Conservation (phyloP, 2,113 vertebrate species). For the Orycteropus afer region DNA sequence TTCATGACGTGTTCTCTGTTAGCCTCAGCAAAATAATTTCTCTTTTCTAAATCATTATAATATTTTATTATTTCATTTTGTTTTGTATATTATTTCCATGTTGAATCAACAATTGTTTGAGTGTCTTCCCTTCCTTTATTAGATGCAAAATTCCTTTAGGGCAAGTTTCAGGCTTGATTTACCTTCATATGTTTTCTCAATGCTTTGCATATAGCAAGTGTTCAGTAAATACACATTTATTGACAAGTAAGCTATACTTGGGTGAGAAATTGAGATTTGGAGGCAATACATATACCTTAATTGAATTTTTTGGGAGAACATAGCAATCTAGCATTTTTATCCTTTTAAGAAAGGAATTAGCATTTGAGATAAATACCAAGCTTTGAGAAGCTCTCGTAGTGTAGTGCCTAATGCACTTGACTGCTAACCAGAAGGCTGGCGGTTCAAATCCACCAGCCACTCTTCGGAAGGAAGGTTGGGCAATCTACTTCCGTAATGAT, state of each 20-base stretch:
- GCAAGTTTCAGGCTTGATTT: neutral
- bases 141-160: neutral
- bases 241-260: neutral
- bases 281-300: neutral
- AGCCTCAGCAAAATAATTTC: neutral
- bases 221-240: neutral
- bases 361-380: neutral
- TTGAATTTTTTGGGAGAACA: neutral
- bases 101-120: constrained; percentile 3
- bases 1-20: neutral
- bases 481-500: too few relatives aligned
- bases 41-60: neutral
- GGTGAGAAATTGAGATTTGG: neutral
- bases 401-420: too few relatives aligned
- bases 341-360: neutral
- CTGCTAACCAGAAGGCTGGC: too few relatives aligned
- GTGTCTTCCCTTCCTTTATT: neutral
- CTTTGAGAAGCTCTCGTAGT: too few relatives aligned
- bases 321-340: neutral
- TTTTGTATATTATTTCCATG: neutral
- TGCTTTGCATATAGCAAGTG: neutral
- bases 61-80: neutral
- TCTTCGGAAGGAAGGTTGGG: too few relatives aligned
- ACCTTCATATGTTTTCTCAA: neutral
- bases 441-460: too few relatives aligned